Conservation (phyloP, 2,888 invertebrate genomes). For the Amblyjoppa proteus region DNA sequence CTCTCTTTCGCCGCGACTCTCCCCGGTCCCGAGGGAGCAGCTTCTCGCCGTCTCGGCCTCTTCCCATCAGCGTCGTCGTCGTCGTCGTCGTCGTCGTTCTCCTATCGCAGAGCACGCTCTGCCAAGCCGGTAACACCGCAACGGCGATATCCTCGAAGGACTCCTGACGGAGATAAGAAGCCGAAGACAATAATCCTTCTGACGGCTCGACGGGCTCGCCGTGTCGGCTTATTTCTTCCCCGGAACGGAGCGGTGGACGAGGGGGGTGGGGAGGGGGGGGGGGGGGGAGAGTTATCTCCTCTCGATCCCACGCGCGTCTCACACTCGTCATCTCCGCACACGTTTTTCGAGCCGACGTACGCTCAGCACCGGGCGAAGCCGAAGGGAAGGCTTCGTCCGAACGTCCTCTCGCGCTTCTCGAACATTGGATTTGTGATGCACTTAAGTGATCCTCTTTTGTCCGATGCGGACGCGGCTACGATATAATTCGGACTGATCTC, state of each 20-base stretch:
- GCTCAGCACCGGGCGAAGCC: constrained; percentile 23
- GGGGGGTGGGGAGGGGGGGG: constrained; percentile 41
- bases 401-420: constrained; percentile 45
- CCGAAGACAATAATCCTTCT: constrained; percentile 84
- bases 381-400: constrained; percentile 9
- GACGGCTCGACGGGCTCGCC: constrained; percentile 80
- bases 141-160: constrained; percentile 58
- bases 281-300: constrained; percentile 27
- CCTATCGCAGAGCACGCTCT: constrained; percentile 8
- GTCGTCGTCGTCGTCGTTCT: constrained; percentile 33
- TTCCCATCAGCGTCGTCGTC: constrained; percentile 49
- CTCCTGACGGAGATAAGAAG: constrained; percentile 81
- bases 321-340: not conserved
- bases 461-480: constrained; percentile 26
- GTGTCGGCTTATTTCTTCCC: constrained; percentile 80
- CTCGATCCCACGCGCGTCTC: constrained; percentile 44
- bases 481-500: constrained; percentile 47
- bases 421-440: constrained; percentile 60
- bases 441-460: constrained; percentile 64
- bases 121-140: constrained; percentile 12
- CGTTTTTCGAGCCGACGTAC: constrained; percentile 14
- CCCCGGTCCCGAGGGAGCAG: constrained; percentile 58
- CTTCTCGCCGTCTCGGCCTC: constrained; percentile 44
- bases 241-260: not conserved
- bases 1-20: constrained; percentile 36